These are phyloP conservation scores for Peucedramus taeniatus DNA, from an alignment of 2,113 vertebrate species.

Conservation along the genomic window DNA sequence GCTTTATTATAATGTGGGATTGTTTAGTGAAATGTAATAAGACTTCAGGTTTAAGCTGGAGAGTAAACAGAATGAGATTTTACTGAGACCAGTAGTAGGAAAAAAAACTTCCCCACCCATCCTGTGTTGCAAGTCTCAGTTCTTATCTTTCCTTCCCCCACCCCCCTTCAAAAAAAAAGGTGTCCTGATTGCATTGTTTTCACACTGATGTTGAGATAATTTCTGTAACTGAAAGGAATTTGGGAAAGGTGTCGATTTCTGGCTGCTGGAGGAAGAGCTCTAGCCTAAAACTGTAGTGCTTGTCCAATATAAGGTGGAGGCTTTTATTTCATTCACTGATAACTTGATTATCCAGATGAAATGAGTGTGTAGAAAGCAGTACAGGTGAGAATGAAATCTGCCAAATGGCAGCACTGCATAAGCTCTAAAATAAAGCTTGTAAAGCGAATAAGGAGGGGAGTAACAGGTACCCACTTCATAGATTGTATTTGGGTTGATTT, in stretches of 20 bases:
- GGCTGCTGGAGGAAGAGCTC: not conserved
- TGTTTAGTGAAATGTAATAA: slow-evolving; percentile 40
- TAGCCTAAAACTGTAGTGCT: not conserved
- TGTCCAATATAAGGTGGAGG: not conserved
- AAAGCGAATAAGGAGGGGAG: not conserved
- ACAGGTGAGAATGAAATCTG: not conserved
- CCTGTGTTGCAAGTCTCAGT: not conserved
- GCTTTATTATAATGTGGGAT: slow-evolving; percentile 20
- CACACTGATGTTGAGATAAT: not conserved
- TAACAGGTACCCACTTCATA: not conserved
- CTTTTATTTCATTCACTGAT: not conserved
- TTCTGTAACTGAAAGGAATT: not conserved
- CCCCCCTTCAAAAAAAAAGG: not conserved
- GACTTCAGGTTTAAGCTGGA: not conserved
- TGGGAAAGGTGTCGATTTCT: not conserved
- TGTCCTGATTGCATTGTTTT: not conserved
- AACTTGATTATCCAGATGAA: not conserved
- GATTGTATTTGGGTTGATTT: not conserved
- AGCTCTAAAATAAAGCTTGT: not conserved
- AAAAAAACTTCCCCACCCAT: slow-evolving; percentile 20
- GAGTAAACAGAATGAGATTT: slow-evolving; percentile 5
- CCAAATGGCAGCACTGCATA: not conserved
- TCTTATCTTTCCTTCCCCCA: not conserved
- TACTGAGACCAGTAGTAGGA: not conserved
- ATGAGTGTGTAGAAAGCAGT: not conserved